These are phyloP conservation scores for Cephus runcator DNA, from an alignment of 2,888 invertebrate species.

Conservation along the genomic window DNA sequence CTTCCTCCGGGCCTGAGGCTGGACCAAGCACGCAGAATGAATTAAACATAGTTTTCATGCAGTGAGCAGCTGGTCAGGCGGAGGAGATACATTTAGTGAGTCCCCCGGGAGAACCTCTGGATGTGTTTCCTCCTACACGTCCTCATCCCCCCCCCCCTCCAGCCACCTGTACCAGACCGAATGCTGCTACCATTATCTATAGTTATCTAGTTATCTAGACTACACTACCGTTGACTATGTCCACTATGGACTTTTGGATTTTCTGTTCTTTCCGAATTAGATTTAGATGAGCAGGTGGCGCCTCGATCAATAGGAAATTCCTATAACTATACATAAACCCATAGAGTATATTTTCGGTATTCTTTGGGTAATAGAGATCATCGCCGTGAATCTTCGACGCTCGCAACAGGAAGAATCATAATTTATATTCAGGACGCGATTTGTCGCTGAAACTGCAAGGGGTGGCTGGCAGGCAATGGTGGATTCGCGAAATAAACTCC, in stretches of 20 bases:
- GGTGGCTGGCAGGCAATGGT: slow-evolving; percentile 23
- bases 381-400: slow-evolving; percentile 40
- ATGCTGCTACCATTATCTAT: no score
- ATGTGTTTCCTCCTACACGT: not conserved
- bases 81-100: slow-evolving; percentile 17
- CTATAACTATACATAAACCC: no score
- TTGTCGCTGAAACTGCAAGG: slow-evolving; percentile 28
- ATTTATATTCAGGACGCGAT: slow-evolving; percentile 57
- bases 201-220: no score
- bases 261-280: no score
- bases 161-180: no score
- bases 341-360: no score
- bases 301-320: no score
- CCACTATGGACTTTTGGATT: no score
- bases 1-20: not conserved
- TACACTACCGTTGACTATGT: no score
- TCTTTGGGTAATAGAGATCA: slow-evolving; percentile 54
- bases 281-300: no score
- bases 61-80: slow-evolving; percentile 8
- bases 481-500: slow-evolving; percentile 51
- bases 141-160: no score
- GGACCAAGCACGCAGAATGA: slow-evolving; percentile 38
- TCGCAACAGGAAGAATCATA: slow-evolving; percentile 49
- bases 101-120: slow-evolving; percentile 10
- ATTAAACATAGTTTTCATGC: slow-evolving; percentile 40